phyloP scores from a whole-genome alignment of 2,113 vertebrate species.

The Cyphomyrus plagiostoma region DNA sequence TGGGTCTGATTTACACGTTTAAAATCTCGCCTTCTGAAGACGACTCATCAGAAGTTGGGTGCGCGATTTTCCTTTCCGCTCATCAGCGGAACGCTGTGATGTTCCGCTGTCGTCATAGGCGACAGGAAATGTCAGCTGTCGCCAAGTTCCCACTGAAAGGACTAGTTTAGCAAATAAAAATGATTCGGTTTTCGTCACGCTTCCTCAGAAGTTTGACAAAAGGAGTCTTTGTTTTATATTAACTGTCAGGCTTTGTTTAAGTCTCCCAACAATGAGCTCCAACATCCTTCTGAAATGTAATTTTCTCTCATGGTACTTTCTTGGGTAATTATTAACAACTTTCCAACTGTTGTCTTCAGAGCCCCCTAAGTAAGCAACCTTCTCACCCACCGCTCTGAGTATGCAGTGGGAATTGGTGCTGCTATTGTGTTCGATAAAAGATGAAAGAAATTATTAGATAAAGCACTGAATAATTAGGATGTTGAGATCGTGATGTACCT shows the following conservation, averaged over 20 bases:
- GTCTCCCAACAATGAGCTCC: neutral
- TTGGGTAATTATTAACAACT: constrained; percentile 6
- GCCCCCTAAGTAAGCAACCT: neutral
- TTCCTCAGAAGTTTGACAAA: constrained; percentile 8
- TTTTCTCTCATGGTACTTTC: constrained; percentile 9
- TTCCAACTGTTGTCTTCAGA: neutral
- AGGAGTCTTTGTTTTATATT: constrained; percentile 16
- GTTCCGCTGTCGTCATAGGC: neutral
- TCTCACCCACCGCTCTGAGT: neutral
- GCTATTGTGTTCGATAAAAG: neutral
- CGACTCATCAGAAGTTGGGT: neutral
- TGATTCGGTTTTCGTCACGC: neutral
- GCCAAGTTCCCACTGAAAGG: constrained; percentile 36
- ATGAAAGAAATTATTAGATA: neutral
- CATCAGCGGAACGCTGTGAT: neutral
- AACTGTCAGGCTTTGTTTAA: constrained; percentile 17
- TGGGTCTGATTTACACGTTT: neutral
- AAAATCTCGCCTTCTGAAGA: neutral
- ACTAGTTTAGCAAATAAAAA: constrained; percentile 29
- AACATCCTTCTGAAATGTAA: constrained; percentile 8
- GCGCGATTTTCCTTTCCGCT: neutral
- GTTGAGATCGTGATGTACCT: constrained; percentile 45
- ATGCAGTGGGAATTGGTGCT: neutral
- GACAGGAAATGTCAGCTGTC: constrained; percentile 43
- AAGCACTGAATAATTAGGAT: constrained; percentile 43